A percentile compares a stretch with the other conserved stretches of the same genome.
phyloP scores from a whole-genome alignment of 2,797 vertebrate genomes.

The Enteromius trimaculatus region DNA sequence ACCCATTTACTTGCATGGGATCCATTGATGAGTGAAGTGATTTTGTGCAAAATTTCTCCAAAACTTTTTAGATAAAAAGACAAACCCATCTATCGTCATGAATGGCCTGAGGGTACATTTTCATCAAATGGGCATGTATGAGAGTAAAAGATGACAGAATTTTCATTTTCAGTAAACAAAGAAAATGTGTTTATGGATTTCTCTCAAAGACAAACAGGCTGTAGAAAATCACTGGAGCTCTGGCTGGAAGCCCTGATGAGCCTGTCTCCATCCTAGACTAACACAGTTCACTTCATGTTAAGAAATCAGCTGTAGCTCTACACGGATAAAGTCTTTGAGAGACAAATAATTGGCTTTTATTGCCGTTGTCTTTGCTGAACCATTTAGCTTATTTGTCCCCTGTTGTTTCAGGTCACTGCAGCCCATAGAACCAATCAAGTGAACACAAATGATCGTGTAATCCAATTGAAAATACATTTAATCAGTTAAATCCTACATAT shows the following conservation, averaged over 20 bases:
- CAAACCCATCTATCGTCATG: too few relatives aligned
- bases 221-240: background rate
- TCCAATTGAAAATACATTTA: slow-evolving; percentile 22
- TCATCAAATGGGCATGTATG: background rate
- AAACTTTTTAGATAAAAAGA: too few relatives aligned
- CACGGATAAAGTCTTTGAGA: background rate
- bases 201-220: slow-evolving; percentile 12
- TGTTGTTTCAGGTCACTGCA: slow-evolving; percentile 32
- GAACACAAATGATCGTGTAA: slow-evolving; percentile 30
- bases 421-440: slow-evolving; percentile 32
- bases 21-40: too few relatives aligned
- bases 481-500: slow-evolving; percentile 22
- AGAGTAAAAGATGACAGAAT: background rate
- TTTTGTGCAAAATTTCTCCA: too few relatives aligned
- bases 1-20: too few relatives aligned
- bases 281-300: slow-evolving; percentile 12
- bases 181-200: background rate
- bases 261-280: background rate
- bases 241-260: slow-evolving; percentile 21
- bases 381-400: slow-evolving; percentile 19
- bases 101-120: too few relatives aligned
- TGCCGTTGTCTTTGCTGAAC: background rate
- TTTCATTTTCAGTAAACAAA: background rate
- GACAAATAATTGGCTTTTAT: slow-evolving; percentile 20
- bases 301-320: slow-evolving; percentile 19